A percentile compares a stretch with the other conserved stretches of the same genome.
Conservation (phyloP, 1,140 invertebrate species). For the Liolophura sinensis region DNA sequence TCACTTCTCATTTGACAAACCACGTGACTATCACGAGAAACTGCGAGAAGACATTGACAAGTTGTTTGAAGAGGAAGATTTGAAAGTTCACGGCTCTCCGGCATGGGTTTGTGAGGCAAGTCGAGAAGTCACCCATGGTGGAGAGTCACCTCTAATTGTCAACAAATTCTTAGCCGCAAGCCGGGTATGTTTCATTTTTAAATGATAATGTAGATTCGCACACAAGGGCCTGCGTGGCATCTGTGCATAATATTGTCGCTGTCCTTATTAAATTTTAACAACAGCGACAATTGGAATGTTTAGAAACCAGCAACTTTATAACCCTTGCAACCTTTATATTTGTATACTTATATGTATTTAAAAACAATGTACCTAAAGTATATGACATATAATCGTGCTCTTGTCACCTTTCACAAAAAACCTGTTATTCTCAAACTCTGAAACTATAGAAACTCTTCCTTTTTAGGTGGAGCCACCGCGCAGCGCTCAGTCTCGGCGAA, state of each 20-base stretch:
- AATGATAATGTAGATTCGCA: no score
- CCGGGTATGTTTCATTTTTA: conserved; percentile 12
- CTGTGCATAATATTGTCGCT: no score
- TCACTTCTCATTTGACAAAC: conserved; percentile 21
- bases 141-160: conserved; percentile 27
- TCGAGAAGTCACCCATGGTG: conserved; percentile 23
- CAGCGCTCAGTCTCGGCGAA: background rate
- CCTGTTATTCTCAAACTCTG: background rate
- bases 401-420: background rate
- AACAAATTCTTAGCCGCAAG: conserved; percentile 22
- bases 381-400: no score
- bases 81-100: conserved; percentile 21
- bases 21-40: conserved; percentile 18
- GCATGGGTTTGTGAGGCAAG: conserved; percentile 20
- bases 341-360: no score
- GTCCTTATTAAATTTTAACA: no score
- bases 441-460: no score
- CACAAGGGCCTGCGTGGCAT: no score
- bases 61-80: conserved; percentile 17
- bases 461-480: background rate
- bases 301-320: no score
- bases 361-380: no score
- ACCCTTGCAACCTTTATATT: no score
- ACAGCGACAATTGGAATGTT: no score
- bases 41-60: conserved; percentile 22